These are phyloP conservation scores for Anthophora plumipes DNA, from an alignment of 2,888 invertebrate species.

Conservation along the genomic window DNA sequence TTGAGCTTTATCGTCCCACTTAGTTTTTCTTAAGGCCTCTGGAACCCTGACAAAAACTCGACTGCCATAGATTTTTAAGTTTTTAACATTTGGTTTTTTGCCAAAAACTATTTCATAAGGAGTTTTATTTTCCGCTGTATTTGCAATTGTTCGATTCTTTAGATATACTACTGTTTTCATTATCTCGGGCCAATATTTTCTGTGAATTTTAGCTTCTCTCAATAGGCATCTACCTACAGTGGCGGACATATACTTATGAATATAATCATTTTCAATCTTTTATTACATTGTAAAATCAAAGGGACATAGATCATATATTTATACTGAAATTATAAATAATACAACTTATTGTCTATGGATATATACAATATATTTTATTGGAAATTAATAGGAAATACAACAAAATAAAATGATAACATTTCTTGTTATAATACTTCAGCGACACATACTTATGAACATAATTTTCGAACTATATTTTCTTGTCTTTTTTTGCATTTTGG, in stretches of 20 bases:
- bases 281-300: background rate
- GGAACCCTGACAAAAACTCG: conserved; percentile 31
- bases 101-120: conserved; percentile 7
- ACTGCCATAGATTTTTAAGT: conserved; percentile 41
- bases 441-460: background rate
- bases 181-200: too few relatives aligned
- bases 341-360: background rate
- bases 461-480: background rate
- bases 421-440: background rate
- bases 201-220: too few relatives aligned
- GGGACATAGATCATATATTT: background rate
- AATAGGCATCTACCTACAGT: too few relatives aligned
- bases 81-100: conserved; percentile 16
- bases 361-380: background rate
- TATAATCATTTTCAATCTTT: background rate
- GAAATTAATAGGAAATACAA: background rate
- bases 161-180: too few relatives aligned
- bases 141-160: too few relatives aligned
- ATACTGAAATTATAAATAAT: conserved; percentile 2
- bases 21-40: conserved; percentile 15
- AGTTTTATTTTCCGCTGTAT: conserved; percentile 15
- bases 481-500: background rate
- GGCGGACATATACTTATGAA: too few relatives aligned
- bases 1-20: conserved; percentile 34
- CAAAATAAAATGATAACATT: background rate